These are phyloP conservation scores for Platypus cylindrus DNA, from an alignment of 2,888 invertebrate species.

Conservation along the genomic window DNA sequence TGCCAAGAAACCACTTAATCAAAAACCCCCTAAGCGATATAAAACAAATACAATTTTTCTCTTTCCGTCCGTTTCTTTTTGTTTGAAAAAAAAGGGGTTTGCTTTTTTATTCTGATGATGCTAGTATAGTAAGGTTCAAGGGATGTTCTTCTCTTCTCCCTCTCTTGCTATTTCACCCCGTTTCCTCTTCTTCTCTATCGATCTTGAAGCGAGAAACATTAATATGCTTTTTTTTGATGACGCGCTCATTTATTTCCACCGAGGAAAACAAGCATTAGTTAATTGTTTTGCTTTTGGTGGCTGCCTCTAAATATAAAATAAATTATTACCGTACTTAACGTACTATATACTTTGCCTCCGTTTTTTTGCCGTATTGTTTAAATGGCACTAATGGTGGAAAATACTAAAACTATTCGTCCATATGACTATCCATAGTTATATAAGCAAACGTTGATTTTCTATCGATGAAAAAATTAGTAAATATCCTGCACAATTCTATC, in stretches of 20 bases:
- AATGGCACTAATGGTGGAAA: too few relatives aligned
- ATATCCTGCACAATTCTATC: too few relatives aligned
- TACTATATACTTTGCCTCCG: too few relatives aligned
- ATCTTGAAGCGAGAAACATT: constrained; percentile 12
- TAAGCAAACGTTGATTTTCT: too few relatives aligned
- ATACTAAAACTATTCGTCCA: too few relatives aligned
- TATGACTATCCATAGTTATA: too few relatives aligned
- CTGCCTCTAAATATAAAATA: constrained; percentile 12
- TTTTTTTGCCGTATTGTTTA: too few relatives aligned
- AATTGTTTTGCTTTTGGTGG: constrained; percentile 14
- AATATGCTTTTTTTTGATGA: constrained; percentile 14
- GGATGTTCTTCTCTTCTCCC: constrained; percentile 5
- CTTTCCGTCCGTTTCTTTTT: constrained; percentile 13
- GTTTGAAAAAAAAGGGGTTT: constrained; percentile 8
- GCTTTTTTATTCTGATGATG: background rate
- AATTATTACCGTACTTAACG: constrained; percentile 7
- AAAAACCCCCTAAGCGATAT: constrained; percentile 29
- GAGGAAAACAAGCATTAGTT: constrained; percentile 13
- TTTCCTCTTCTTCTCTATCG: constrained; percentile 4
- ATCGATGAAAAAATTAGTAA: too few relatives aligned
- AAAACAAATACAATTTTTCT: constrained; percentile 35
- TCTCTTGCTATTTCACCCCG: background rate
- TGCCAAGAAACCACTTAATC: constrained; percentile 32
- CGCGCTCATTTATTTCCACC: constrained; percentile 9
- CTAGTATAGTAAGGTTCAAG: constrained; percentile 6